phyloP scores from a whole-genome alignment of 2,113 vertebrate genomes.

The Gobiocypris rarus region DNA sequence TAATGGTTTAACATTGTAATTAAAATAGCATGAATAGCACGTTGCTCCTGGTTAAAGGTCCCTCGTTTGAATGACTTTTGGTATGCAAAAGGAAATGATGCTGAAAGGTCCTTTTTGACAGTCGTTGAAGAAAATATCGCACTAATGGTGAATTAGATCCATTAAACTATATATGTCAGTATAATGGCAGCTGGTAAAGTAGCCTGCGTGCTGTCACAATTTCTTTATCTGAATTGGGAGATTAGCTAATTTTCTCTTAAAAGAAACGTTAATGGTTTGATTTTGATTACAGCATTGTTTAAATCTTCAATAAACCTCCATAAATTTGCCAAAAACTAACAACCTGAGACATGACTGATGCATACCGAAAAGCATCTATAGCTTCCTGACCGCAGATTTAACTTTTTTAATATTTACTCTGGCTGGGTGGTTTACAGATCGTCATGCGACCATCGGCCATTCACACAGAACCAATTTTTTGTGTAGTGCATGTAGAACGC shows the following conservation, averaged over 20 bases:
- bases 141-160: constrained; percentile 79
- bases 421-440: too few relatives aligned
- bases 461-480: not conserved
- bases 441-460: too few relatives aligned
- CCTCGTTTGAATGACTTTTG: constrained; percentile 79
- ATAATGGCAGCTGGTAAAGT: constrained; percentile 72
- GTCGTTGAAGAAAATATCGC: constrained; percentile 73
- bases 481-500: too few relatives aligned
- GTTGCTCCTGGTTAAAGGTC: constrained; percentile 78
- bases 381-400: not conserved
- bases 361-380: not conserved
- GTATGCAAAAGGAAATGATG: constrained; percentile 75
- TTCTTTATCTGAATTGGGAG: constrained; percentile 68
- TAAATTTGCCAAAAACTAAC: not conserved
- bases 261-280: not conserved
- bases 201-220: constrained; percentile 68
- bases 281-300: constrained; percentile 25
- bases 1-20: constrained; percentile 85
- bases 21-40: constrained; percentile 82
- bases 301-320: not conserved
- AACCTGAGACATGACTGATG: not conserved
- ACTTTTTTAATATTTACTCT: not conserved
- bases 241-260: constrained; percentile 64
- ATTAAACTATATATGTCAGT: constrained; percentile 69
- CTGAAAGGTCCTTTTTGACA: constrained; percentile 72